Evolutionary conservation across 2,797 vertebrate genomes (phyloP).

Genomic region (Pseudomugil tenellus): DNA sequence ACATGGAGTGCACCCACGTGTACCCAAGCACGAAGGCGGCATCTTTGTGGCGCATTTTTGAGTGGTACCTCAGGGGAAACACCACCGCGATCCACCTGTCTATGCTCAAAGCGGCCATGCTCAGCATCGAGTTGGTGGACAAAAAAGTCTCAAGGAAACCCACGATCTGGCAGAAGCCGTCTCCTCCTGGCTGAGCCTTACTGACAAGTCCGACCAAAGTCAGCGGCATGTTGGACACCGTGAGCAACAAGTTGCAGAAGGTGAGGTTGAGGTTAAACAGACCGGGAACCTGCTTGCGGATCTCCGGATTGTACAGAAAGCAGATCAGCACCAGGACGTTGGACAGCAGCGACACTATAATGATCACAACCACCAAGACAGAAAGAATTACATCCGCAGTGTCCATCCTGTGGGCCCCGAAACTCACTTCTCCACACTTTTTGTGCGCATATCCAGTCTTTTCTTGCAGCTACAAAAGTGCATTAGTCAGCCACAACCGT

Average conservation of each 20-base stretch:
- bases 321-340: conserved; percentile 98
- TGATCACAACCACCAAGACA: conserved; percentile 87
- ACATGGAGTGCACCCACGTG: conserved; percentile 93
- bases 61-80: conserved; percentile 95
- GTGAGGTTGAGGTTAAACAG: conserved; percentile 98
- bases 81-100: conserved; percentile 98
- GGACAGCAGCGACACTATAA: conserved; percentile 94
- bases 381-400: conserved; percentile 90
- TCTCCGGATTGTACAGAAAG: conserved; percentile 92
- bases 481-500: conserved; percentile 66
- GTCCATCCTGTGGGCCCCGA: conserved; percentile 88
- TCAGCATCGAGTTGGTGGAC: conserved; percentile 95
- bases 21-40: conserved; percentile 92
- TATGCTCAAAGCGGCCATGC: conserved; percentile 97
- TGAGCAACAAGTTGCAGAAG: conserved; percentile 96
- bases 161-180: conserved; percentile 87
- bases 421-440: conserved; percentile 70
- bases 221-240: conserved; percentile 95
- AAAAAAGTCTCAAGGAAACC: conserved; percentile 97
- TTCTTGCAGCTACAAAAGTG: conserved; percentile 32
- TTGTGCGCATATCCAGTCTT: conserved; percentile 64
- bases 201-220: conserved; percentile 91
- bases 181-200: conserved; percentile 86
- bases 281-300: conserved; percentile 93
- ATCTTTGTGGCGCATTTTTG: conserved; percentile 93